Evolutionary conservation across 2,113 vertebrate genomes (phyloP), one percentile per base, ranked within the genome.

Genomic region (Apaloderma vittatum): DNA sequence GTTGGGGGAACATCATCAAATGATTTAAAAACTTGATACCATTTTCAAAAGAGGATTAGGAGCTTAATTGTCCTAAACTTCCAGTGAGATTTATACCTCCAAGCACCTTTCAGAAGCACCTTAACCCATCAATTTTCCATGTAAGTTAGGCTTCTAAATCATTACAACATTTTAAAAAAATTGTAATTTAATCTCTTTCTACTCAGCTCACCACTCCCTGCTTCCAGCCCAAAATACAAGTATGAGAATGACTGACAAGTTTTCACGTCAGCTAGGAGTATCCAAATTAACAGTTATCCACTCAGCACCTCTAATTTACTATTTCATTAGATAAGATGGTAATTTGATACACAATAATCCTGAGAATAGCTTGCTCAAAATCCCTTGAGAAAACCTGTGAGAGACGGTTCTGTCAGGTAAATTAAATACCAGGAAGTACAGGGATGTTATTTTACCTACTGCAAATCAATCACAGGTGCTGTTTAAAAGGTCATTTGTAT

Each of bases 401-500:
- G 93, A 86, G 63, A 79, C 4, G 58, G 22, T 40, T 49, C 93
- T 88, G 51, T n/a, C 72, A 88, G 55, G 57, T 70, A 91, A 92
- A 75, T 95, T 68, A 63, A 76, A 76, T 29, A 63, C 29, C 46
- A 61, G 89, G 90, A 70, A 84, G 20, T 65, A 93, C 36, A 12
- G 40, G 65, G 58, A 88, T 90, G 81, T 93, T 94, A 75, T 90
- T 79, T 86, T 67, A 55, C 67, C 84, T 65, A 30, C 63, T 88
- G 73, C 62, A 93, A 81, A 67, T 84, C 73, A 66, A 63, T 82
- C 93, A 79, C 2, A 66, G 77, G 43, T 90, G 40, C 86, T 93
- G 36, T 83, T 94, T 91, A 91, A 96, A 95, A 94, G 90, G 85
- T 86, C 81, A 91, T 92, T 96, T 95, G 36, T 88, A 85, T 84